Percentiles rank a stretch among this genome's conserved stretches.
Evolutionary conservation across 2,888 invertebrate species (phyloP).

Genomic region (Microlaimidae sp.): DNA sequence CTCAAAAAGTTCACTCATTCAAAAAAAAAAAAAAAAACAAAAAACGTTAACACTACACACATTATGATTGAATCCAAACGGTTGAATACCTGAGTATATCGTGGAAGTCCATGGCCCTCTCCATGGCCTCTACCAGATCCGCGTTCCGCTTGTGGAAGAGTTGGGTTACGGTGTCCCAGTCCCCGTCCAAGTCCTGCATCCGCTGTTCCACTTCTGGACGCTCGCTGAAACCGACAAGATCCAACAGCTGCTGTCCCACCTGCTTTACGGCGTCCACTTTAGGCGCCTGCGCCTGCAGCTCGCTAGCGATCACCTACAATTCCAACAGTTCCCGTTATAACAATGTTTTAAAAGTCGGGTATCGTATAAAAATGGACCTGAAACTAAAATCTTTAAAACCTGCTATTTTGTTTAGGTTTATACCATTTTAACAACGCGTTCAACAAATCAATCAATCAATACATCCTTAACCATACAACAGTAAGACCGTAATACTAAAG

Average conservation of each 20-base stretch:
- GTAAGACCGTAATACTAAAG: too few species aligned
- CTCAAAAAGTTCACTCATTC: too few species aligned
- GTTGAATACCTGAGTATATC: slow-evolving; percentile 28
- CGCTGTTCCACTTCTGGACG: slow-evolving; percentile 94
- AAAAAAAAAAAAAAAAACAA: too few species aligned
- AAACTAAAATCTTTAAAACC: too few species aligned
- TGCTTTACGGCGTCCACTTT: slow-evolving; percentile 81
- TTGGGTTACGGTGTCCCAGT: slow-evolving; percentile 84
- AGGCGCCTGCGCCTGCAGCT: slow-evolving; percentile 55
- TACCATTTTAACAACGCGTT: too few species aligned
- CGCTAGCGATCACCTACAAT: slow-evolving; percentile 44
- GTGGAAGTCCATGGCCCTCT: slow-evolving; percentile 61
- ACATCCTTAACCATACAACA: too few species aligned
- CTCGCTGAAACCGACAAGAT: slow-evolving; percentile 82
- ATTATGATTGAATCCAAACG: slow-evolving; percentile 13
- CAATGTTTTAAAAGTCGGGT: too few species aligned
- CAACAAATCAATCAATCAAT: not conserved
- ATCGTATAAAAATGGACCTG: too few species aligned
- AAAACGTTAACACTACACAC: slow-evolving; percentile 13
- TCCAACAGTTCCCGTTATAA: too few species aligned
- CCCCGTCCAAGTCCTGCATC: slow-evolving; percentile 80
- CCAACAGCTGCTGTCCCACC: slow-evolving; percentile 78
- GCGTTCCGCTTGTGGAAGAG: slow-evolving; percentile 74
- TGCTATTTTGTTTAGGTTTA: too few species aligned
- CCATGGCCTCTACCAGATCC: slow-evolving; percentile 88